Percentiles rank a stretch among this genome's conserved stretches.
Evolutionary conservation across 92 coral and sea anemone genomes (phyloP).

Genomic region (Ricordea florida): DNA sequence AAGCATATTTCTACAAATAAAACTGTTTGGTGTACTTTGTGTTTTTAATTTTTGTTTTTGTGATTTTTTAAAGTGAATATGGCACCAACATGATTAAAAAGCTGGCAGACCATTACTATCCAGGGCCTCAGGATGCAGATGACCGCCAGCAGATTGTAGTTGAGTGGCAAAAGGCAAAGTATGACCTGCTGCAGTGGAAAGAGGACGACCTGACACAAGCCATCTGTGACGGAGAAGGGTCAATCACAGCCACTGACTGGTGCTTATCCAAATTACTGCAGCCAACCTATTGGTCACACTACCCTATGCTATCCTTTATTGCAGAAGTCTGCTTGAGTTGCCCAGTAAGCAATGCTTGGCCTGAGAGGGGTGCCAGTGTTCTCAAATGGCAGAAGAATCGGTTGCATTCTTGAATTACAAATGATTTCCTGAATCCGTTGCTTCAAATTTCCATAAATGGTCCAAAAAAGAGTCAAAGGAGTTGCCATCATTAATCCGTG

Average conservation of each 20-base stretch:
- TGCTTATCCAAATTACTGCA: conserved; percentile 29
- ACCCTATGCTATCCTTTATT: conserved; percentile 22
- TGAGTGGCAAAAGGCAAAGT: conserved; percentile 21
- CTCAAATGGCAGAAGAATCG: conserved; percentile 33
- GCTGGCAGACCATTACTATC: conserved; percentile 21
- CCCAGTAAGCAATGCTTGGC: conserved; percentile 50
- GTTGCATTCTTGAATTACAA: conserved; percentile 20
- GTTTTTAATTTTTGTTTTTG: neutral
- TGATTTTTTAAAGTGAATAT: conserved; percentile 8
- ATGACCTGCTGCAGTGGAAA: conserved; percentile 27
- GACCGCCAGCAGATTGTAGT: conserved; percentile 9
- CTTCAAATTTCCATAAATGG: conserved; percentile 18
- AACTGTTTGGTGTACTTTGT: neutral
- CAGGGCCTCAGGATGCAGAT: conserved; percentile 7
- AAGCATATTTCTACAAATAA: neutral
- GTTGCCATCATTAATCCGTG: conserved; percentile 13
- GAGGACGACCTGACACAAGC: conserved; percentile 29
- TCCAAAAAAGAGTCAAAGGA: conserved; percentile 27
- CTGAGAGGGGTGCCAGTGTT: conserved; percentile 39
- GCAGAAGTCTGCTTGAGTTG: conserved; percentile 30
- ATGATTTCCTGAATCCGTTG: conserved; percentile 20
- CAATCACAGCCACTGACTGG: conserved; percentile 40
- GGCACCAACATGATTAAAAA: conserved; percentile 23
- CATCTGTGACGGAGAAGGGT: conserved; percentile 15
- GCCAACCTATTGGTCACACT: conserved; percentile 26